These are phyloP conservation scores for Podarcis siculus DNA, from an alignment of 2,797 vertebrate genomes.

Conservation along the genomic window DNA sequence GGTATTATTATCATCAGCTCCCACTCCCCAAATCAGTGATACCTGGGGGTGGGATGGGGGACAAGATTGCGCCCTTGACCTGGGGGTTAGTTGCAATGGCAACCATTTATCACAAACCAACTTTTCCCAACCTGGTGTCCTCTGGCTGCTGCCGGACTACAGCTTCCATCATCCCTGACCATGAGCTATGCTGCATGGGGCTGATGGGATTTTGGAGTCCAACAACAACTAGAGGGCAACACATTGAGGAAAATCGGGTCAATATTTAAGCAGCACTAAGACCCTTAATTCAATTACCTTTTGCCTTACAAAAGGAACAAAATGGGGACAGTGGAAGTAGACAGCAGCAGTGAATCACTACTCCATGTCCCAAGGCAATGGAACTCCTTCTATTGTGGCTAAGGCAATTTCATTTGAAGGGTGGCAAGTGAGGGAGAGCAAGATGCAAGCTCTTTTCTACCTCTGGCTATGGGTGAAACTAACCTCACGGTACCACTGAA, in stretches of 20 bases:
- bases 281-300: background rate
- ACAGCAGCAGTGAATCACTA: background rate
- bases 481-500: conserved; percentile 93
- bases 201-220: too few species aligned
- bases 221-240: too few species aligned
- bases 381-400: background rate
- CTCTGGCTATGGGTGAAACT: conserved; percentile 38
- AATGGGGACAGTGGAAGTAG: background rate
- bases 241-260: too few species aligned
- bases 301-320: background rate
- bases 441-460: background rate
- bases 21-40: too few species aligned
- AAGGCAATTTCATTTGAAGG: background rate
- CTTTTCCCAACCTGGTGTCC: too few species aligned
- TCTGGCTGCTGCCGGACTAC: too few species aligned
- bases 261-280: background rate
- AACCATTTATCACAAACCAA: background rate
- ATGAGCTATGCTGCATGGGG: too few species aligned
- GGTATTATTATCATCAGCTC: too few species aligned
- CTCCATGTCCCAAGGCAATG: too few species aligned
- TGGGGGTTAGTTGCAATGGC: background rate
- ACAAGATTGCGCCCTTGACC: too few species aligned
- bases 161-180: too few species aligned
- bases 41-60: too few species aligned
- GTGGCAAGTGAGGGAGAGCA: background rate